These are phyloP conservation scores for Xanthorhoe spadicearia DNA, from an alignment of 2,888 invertebrate species.

Conservation along the genomic window DNA sequence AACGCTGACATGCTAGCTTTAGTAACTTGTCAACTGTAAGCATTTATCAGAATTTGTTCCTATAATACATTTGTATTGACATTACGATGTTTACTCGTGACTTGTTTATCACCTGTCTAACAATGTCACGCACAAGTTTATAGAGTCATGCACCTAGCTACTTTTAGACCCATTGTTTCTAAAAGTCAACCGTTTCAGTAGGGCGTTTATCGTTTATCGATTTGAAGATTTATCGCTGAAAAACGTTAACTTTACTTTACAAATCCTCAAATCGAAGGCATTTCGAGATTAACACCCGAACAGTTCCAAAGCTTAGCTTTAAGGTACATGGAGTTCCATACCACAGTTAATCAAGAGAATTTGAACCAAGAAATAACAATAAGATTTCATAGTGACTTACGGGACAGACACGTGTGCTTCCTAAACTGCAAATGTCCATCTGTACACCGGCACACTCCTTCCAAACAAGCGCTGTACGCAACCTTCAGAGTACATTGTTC, in stretches of 20 bases:
- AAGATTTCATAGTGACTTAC: slow-evolving; percentile 85
- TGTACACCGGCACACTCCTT: slow-evolving; percentile 93
- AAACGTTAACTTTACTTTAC: too few species aligned
- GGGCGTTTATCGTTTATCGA: too few species aligned
- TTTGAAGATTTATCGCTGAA: too few species aligned
- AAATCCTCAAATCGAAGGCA: too few species aligned
- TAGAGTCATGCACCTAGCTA: background rate
- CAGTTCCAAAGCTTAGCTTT: too few species aligned
- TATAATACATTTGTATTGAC: background rate
- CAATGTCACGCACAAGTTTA: background rate
- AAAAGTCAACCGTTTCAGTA: too few species aligned
- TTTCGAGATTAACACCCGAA: too few species aligned
- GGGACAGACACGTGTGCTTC: slow-evolving; percentile 94
- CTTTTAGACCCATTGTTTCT: too few species aligned
- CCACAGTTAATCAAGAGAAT: background rate
- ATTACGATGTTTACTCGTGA: background rate
- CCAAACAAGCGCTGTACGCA: slow-evolving; percentile 93
- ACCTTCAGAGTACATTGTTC: slow-evolving; percentile 95
- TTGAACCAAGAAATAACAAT: background rate
- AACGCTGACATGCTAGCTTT: background rate
- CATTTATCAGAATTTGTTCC: too few species aligned
- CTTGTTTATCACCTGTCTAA: background rate
- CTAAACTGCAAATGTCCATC: slow-evolving; percentile 94
- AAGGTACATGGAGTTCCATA: background rate
- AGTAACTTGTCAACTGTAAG: background rate